Evolutionary conservation across 2,888 invertebrate genomes (phyloP).

Genomic region (Anticlea derivata): DNA sequence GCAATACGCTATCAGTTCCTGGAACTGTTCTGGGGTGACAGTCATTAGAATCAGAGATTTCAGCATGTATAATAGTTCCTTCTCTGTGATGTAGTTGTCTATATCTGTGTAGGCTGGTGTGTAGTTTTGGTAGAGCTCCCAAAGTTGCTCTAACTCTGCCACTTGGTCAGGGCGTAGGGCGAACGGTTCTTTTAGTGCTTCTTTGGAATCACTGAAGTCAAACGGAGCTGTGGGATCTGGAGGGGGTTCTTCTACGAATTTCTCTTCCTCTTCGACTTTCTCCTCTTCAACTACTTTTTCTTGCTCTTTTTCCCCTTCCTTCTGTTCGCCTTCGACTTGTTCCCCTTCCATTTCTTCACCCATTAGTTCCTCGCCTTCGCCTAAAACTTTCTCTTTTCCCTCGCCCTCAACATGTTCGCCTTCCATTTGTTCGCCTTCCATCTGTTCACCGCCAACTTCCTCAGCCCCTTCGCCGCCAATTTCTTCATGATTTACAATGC

Average conservation of each 20-base stretch:
- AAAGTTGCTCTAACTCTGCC: conserved; percentile 70
- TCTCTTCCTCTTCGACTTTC: conserved; percentile 60
- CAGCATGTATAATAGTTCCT: conserved; percentile 71
- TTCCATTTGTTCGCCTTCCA: conserved; percentile 37
- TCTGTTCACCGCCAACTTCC: conserved; percentile 39
- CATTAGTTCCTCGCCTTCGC: conserved; percentile 44
- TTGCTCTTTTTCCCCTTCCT: conserved; percentile 40
- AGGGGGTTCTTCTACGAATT: conserved; percentile 60
- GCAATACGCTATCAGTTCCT: conserved; percentile 65
- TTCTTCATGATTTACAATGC: conserved; percentile 39
- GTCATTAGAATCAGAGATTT: conserved; percentile 67
- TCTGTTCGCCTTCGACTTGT: conserved; percentile 32
- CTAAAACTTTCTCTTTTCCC: conserved; percentile 39
- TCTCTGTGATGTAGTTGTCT: conserved; percentile 66
- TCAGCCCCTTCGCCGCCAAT: conserved; percentile 35
- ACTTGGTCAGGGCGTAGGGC: conserved; percentile 67
- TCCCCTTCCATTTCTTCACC: conserved; percentile 45
- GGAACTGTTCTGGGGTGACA: conserved; percentile 67
- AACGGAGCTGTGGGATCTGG: conserved; percentile 73
- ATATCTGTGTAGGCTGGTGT: conserved; percentile 72
- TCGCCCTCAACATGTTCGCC: conserved; percentile 40
- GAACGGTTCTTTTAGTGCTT: conserved; percentile 64
- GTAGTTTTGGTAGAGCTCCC: conserved; percentile 69
- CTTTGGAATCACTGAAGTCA: conserved; percentile 65
- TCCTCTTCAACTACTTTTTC: conserved; percentile 44